Percentiles rank a stretch among this genome's conserved stretches.
Evolutionary conservation across 2,113 vertebrate genomes (phyloP).

Genomic region (Serinus canaria): DNA sequence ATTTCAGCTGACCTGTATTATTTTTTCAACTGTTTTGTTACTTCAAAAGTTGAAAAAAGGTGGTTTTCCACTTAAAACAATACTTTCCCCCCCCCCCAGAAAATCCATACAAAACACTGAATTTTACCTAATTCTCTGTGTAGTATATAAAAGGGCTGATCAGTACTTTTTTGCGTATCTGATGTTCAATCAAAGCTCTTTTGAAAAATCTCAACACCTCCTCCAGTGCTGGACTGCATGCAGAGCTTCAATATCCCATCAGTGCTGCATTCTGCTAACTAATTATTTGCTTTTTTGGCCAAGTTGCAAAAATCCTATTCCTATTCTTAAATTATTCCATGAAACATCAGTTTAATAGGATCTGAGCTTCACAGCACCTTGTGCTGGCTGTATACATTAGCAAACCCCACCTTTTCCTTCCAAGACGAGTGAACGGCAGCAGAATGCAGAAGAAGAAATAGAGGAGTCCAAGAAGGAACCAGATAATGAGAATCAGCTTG

Average conservation of each 20-base stretch:
- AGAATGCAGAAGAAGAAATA: background rate
- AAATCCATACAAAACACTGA: background rate
- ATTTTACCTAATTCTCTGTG: background rate
- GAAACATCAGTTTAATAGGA: background rate
- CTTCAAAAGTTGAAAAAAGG: background rate
- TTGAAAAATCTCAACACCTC: background rate
- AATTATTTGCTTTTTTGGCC: background rate
- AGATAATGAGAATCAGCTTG: background rate
- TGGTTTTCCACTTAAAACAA: background rate
- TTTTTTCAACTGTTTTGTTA: background rate
- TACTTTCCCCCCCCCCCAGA: fast-evolving
- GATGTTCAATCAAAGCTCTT: background rate
- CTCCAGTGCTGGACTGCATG: background rate
- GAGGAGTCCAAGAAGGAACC: background rate
- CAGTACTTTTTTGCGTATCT: background rate
- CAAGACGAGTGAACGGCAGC: background rate
- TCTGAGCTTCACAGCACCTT: background rate
- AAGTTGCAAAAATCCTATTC: background rate
- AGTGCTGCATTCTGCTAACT: background rate
- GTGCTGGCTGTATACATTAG: background rate
- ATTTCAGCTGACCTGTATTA: background rate
- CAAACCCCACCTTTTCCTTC: background rate
- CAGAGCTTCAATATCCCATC: background rate
- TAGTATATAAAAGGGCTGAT: background rate
- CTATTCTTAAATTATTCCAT: background rate